Percentiles rank a stretch among this genome's conserved stretches.
Evolutionary conservation across 2,797 vertebrate genomes (phyloP).

Genomic region (Characodon lateralis): DNA sequence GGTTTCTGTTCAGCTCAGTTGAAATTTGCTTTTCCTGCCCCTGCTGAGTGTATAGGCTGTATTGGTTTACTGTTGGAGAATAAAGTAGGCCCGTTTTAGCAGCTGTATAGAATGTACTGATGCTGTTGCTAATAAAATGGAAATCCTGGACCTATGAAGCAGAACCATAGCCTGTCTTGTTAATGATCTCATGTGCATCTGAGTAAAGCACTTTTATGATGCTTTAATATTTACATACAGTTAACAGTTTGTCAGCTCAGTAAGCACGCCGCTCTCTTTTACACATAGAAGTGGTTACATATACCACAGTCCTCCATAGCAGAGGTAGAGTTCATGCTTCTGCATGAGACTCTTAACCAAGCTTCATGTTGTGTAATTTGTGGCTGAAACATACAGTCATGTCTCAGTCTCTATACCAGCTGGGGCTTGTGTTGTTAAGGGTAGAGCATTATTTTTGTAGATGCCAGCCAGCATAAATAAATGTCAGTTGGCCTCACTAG

Average conservation of each 20-base stretch:
- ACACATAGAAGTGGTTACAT: neutral
- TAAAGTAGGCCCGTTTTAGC: neutral
- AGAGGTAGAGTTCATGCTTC: neutral
- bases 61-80: neutral
- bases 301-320: neutral
- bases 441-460: conserved; percentile 25
- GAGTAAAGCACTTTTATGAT: neutral
- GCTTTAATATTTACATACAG: neutral
- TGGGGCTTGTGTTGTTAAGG: conserved; percentile 30
- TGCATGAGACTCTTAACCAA: too few relatives aligned
- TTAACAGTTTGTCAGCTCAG: neutral
- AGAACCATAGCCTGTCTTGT: neutral
- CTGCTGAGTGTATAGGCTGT: neutral
- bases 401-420: conserved; percentile 19
- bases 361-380: conserved; percentile 1
- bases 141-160: neutral
- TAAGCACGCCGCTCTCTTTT: neutral
- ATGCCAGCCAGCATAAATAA: conserved; percentile 33
- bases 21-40: neutral
- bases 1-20: neutral
- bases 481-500: conserved; percentile 15
- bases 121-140: conserved; percentile 5
- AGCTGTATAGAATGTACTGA: neutral
- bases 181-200: neutral
- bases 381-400: neutral